Conservation (phyloP, 2,797 vertebrate species). For the Lagodon rhomboides region DNA sequence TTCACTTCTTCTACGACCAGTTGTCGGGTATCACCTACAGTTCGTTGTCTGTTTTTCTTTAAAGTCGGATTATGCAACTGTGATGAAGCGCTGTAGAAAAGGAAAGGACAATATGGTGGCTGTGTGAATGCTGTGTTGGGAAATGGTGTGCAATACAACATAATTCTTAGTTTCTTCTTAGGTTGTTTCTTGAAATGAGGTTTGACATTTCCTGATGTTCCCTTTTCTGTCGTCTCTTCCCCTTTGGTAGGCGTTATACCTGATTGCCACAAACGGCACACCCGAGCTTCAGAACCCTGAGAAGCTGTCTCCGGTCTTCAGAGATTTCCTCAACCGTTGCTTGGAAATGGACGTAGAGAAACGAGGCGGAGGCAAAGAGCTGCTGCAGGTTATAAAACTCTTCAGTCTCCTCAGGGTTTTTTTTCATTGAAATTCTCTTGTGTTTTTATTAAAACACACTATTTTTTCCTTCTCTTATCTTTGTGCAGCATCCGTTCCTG, state of each 20-base stretch:
- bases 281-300: constrained; percentile 98
- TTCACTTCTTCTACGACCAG: background rate
- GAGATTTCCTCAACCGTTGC: constrained; percentile 96
- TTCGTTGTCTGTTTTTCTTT: background rate
- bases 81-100: background rate
- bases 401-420: background rate
- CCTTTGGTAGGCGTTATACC: constrained; percentile 91
- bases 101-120: background rate
- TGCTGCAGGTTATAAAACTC: constrained; percentile 89
- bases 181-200: constrained; percentile 2
- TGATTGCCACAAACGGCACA: constrained; percentile 98
- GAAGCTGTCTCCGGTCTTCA: constrained; percentile 96
- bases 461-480: background rate
- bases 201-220: constrained; percentile 14
- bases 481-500: constrained; percentile 95
- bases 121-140: background rate
- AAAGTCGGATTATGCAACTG: background rate
- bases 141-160: background rate
- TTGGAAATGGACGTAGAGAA: constrained; percentile 99
- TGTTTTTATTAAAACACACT: background rate
- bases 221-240: background rate
- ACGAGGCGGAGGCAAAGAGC: constrained; percentile 95
- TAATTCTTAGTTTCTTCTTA: background rate
- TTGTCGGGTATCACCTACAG: background rate
- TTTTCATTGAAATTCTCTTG: background rate